These are phyloP conservation scores for Marisa cornuarietis DNA, from an alignment of 1,140 invertebrate genomes.

Conservation along the genomic window DNA sequence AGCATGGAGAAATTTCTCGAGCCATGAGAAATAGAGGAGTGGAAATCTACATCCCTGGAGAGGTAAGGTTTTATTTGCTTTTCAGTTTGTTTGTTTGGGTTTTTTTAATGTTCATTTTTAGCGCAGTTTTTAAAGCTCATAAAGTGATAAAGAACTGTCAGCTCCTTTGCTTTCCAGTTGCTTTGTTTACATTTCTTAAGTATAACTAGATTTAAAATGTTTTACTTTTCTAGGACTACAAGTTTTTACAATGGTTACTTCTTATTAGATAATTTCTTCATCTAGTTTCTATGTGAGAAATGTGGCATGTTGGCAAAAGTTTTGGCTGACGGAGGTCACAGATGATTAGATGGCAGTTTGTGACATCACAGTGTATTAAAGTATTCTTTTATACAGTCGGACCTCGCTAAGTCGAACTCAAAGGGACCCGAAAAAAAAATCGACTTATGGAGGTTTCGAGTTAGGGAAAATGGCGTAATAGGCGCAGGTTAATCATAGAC, in stretches of 20 bases:
- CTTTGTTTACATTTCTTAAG: background rate
- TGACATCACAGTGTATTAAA: background rate
- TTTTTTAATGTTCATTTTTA: background rate
- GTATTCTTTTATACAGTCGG: slow-evolving; percentile 10
- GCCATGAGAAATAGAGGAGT: slow-evolving; percentile 98
- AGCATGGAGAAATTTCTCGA: slow-evolving; percentile 91
- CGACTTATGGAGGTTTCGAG: no score
- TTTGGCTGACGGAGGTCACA: background rate
- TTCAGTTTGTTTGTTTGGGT: background rate
- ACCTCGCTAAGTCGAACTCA: no score
- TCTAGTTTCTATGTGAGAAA: background rate
- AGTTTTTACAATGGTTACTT: background rate
- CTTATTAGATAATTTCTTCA: no score
- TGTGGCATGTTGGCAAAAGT: background rate
- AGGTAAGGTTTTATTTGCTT: slow-evolving; percentile 44
- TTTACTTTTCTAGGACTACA: background rate
- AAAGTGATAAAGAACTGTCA: background rate
- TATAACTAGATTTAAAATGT: background rate
- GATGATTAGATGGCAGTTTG: background rate
- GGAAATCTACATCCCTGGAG: slow-evolving; percentile 82
- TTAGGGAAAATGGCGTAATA: no score
- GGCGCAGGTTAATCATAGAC: no score
- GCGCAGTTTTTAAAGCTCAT: background rate
- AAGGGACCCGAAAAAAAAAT: no score
- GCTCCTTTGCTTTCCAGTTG: background rate